Base-by-base conservation (phyloP, 2,888 invertebrate species). In the Polydrusus tereticollis region DNA sequence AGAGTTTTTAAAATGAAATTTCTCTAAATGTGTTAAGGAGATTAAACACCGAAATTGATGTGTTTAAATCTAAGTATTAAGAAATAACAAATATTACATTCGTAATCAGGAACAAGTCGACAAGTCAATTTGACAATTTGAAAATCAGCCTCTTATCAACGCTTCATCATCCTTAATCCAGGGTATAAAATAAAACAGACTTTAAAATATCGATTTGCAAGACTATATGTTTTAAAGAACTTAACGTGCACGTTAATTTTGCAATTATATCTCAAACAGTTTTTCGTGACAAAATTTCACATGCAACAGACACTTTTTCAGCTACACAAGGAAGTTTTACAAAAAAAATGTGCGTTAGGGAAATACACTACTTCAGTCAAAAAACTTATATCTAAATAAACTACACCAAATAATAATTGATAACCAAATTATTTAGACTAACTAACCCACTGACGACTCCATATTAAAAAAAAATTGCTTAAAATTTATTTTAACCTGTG, bases 321-420 rank as follows among this genome's bases (percentile, higher is more conserved):
- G 18, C 52, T 18, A 29, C 7, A n/a, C 23, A 38, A 65, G 55
- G 41, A 55, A 55, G 65, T 65, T 55, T 55, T 55, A 23, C 23
- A 65, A 55, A 55, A 52, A 52, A 55, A 36, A 16, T 65, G 65
- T 55, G 55, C 65, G 55, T 55, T 36, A 36, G 47, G 21, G 55
- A 52, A 55, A 57, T 55, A 65, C 18, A 41, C 65, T 50, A 55
- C 43, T 55, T 65, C 65, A 65, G 65, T 65, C 65, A 65, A 62
- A 14, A 65, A 65, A 55, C 65, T 65, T 65, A 65, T 55, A 55
- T 38, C 65, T 65, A 65, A 52, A 47, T 36, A 41, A 38, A 65
- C 20, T 16, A 55, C 29, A 29, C 29, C 29, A 29, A 18, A 55
- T 33, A 12, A 29, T 7, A 3, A 55, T 55, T 16, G 16, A 33